Conservation (phyloP, 2,797 vertebrate genomes). For the Gymnoscopelus microlampas region DNA sequence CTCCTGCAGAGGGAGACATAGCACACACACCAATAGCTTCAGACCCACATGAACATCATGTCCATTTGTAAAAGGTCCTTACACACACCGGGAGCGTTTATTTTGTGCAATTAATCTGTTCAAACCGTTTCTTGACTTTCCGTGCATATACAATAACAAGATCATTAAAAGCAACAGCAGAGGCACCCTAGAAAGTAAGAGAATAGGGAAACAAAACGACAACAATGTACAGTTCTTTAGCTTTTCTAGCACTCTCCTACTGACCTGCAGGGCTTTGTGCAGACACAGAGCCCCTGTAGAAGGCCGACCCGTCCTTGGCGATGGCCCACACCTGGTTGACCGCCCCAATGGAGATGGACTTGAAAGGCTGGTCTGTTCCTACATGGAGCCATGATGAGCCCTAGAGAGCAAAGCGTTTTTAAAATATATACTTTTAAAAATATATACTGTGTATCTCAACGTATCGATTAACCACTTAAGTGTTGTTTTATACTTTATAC, state of each 20-base stretch:
- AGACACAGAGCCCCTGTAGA: slow-evolving; percentile 93
- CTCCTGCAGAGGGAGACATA: slow-evolving; percentile 80
- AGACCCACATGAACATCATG: not conserved
- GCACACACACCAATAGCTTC: not conserved
- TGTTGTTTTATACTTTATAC: no score
- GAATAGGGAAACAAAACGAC: no score
- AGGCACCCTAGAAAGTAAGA: no score
- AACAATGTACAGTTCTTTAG: not conserved
- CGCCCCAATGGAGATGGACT: slow-evolving; percentile 91
- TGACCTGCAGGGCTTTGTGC: slow-evolving; percentile 88
- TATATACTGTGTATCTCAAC: not conserved
- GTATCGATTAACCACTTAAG: no score
- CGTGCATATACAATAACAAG: no score
- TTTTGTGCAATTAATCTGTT: no score
- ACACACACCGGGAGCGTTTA: no score
- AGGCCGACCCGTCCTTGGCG: slow-evolving; percentile 92
- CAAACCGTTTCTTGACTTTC: no score
- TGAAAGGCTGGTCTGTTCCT: slow-evolving; percentile 95
- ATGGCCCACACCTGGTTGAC: slow-evolving; percentile 94
- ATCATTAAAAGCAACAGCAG: no score
- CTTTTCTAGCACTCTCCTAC: slow-evolving; percentile 10
- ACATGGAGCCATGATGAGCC: slow-evolving; percentile 96
- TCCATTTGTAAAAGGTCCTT: not conserved
- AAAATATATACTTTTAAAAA: slow-evolving; percentile 7
- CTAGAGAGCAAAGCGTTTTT: slow-evolving; percentile 65